These are phyloP conservation scores for Scolanthus callimorphus DNA, from an alignment of 92 coral and sea anemone species.

Conservation along the genomic window DNA sequence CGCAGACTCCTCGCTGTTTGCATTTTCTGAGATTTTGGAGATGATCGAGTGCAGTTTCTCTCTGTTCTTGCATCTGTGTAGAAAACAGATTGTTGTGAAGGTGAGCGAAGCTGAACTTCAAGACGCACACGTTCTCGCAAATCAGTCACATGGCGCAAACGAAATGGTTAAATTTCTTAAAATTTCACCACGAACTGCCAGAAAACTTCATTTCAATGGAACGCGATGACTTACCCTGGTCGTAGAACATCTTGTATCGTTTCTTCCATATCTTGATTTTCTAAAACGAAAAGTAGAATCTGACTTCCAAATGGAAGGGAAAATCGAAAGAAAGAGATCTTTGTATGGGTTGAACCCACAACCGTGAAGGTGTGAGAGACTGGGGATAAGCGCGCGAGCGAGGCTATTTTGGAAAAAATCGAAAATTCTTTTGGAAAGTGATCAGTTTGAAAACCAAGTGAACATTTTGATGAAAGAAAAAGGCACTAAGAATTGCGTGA, in stretches of 20 bases:
- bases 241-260: conserved; percentile 43
- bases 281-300: conserved; percentile 43
- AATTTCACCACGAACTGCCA: background rate
- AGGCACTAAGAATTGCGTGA: no score
- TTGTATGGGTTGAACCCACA: conserved; percentile 50
- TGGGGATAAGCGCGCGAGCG: conserved; percentile 13
- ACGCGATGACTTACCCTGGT: conserved; percentile 21
- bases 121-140: conserved; percentile 6
- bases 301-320: conserved; percentile 47
- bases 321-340: conserved; percentile 48
- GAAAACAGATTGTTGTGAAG: conserved; percentile 39
- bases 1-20: conserved; percentile 37
- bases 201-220: background rate
- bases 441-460: background rate
- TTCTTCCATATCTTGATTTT: conserved; percentile 45
- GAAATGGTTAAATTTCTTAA: background rate
- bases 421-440: no score
- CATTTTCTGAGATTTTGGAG: conserved; percentile 70
- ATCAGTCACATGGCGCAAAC: conserved; percentile 35
- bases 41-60: conserved; percentile 81
- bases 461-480: no score
- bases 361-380: conserved; percentile 27
- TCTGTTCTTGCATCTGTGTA: conserved; percentile 65
- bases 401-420: no score
- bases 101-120: conserved; percentile 11